These are phyloP conservation scores for Mimumesa dahlbomi DNA, from an alignment of 2,888 invertebrate species.

Conservation along the genomic window DNA sequence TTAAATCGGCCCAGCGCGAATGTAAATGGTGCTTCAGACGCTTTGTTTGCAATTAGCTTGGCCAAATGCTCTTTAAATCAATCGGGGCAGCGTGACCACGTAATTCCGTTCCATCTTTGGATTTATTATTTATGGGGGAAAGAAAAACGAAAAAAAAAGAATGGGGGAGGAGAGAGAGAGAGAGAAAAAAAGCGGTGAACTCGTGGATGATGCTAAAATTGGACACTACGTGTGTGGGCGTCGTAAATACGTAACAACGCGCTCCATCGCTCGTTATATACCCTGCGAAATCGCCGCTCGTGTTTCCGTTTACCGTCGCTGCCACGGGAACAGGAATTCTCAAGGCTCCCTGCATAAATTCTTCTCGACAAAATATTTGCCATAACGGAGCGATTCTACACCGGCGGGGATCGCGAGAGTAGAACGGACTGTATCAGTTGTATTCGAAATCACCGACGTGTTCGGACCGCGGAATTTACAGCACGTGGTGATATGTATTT, in stretches of 20 bases:
- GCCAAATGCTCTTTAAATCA: constrained; percentile 31
- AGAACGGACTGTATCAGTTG: no score
- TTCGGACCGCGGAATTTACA: no score
- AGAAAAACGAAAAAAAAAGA: constrained; percentile 16
- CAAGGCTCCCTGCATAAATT: constrained; percentile 21
- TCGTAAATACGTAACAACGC: constrained; percentile 42
- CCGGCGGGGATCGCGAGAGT: no score
- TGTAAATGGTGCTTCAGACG: constrained; percentile 6
- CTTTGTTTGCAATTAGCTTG: constrained; percentile 31
- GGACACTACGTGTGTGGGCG: constrained; percentile 55
- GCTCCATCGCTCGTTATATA: constrained; percentile 33
- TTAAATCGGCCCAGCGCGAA: constrained; percentile 5
- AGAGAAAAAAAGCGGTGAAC: constrained; percentile 10
- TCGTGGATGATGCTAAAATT: constrained; percentile 52
- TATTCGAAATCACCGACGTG: no score
- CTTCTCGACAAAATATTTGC: neutral
- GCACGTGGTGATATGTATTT: no score
- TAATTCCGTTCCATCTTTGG: constrained; percentile 5
- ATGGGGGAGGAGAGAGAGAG: no score
- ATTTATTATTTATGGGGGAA: no score
- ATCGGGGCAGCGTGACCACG: constrained; percentile 9
- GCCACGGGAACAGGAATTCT: constrained; percentile 4
- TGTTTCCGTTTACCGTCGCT: constrained; percentile 40
- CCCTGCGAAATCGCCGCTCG: constrained; percentile 25
- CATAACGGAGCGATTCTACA: neutral